A percentile compares a stretch with the other conserved stretches of the same genome.
Conservation (phyloP, 2,888 invertebrate species). For the Chaetoderma sp. region DNA sequence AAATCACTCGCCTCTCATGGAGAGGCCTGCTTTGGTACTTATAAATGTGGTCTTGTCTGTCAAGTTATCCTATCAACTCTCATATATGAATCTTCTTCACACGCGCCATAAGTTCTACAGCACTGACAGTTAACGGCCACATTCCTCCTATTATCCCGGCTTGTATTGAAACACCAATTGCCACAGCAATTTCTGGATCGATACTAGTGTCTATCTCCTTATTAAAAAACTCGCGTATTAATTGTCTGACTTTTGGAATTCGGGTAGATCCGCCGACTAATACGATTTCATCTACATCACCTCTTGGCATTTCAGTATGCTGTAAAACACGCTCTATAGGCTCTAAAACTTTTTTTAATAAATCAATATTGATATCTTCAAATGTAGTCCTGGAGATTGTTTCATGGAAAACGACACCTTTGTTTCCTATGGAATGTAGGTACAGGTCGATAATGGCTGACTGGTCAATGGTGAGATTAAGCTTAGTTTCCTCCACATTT, state of each 20-base stretch:
- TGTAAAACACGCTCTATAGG: conserved; percentile 70
- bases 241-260: conserved; percentile 69
- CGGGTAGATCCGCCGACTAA: conserved; percentile 72
- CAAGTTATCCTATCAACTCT: no score
- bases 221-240: conserved; percentile 69
- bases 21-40: no score
- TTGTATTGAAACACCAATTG: conserved; percentile 71
- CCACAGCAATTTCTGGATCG: conserved; percentile 72
- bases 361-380: conserved; percentile 69
- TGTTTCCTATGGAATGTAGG: conserved; percentile 59
- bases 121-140: conserved; percentile 72
- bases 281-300: conserved; percentile 71
- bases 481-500: conserved; percentile 69
- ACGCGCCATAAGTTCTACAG: conserved; percentile 63
- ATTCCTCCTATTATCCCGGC: conserved; percentile 72
- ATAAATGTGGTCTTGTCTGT: no score
- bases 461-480: conserved; percentile 61
- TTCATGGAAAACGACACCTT: conserved; percentile 45
- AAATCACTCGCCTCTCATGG: no score
- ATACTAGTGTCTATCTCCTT: conserved; percentile 62
- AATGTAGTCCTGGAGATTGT: conserved; percentile 68
- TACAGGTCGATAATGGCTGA: conserved; percentile 55
- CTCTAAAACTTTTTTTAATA: conserved; percentile 69
- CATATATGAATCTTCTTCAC: conserved; percentile 61
- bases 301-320: conserved; percentile 57